phyloP scores from a whole-genome alignment of 2,797 vertebrate species.

The Diplodus sargus region DNA sequence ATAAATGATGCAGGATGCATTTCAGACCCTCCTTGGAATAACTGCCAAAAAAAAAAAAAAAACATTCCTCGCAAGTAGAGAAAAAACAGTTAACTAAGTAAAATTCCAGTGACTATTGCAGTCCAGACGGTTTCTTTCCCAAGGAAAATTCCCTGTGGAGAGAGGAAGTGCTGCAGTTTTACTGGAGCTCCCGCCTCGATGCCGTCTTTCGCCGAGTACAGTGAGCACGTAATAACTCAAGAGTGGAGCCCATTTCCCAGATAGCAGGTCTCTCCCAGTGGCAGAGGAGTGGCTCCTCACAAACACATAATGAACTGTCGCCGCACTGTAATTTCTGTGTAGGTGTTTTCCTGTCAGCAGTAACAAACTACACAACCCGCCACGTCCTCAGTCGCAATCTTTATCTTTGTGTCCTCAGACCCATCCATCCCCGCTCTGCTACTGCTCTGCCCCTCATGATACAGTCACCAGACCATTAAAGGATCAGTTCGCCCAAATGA shows the following conservation, averaged over 20 bases:
- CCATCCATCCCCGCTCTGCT: not conserved
- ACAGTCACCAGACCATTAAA: not conserved
- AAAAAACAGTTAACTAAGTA: too few relatives aligned
- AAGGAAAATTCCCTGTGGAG: not conserved
- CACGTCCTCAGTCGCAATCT: not conserved
- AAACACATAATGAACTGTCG: slow-evolving; percentile 20
- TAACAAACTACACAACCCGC: slow-evolving; percentile 1
- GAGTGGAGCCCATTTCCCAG: not conserved
- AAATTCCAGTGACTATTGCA: not conserved
- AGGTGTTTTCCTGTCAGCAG: slow-evolving; percentile 39
- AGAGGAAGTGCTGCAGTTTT: not conserved
- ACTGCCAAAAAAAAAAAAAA: not conserved
- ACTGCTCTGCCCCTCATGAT: not conserved
- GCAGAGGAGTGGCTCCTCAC: not conserved
- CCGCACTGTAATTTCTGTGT: slow-evolving; percentile 23
- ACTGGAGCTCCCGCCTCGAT: not conserved
- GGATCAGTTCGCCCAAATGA: not conserved
- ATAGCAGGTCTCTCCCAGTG: not conserved
- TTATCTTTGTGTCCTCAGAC: not conserved
- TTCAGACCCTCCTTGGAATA: not conserved
- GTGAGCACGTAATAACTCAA: slow-evolving; percentile 3
- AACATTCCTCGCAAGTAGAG: not conserved
- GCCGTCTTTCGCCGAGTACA: not conserved
- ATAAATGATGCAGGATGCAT: not conserved
- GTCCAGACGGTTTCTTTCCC: not conserved